Base-by-base conservation (phyloP, 2,797 vertebrate genomes). In the Serranus cabrilla region DNA sequence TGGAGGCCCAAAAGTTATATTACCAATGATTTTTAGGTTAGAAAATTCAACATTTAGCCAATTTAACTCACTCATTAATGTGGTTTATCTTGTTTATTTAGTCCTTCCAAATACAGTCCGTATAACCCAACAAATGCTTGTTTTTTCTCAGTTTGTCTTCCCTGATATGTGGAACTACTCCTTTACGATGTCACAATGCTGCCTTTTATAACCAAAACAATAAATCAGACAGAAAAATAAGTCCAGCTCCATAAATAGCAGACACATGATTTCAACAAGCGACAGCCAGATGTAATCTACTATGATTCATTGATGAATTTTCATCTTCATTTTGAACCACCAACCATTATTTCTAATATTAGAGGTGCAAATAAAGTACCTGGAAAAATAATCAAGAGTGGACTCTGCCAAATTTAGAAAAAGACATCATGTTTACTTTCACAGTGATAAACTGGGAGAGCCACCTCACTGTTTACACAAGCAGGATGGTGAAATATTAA, bases 321-420 rank as follows among this genome's bases (percentile, higher is more conserved):
- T 54, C 25, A 66, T 67, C 63, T 73, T 52, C 51, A 31, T 42
- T 34, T 60, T 51, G 11, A 74, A 78, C 39, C n/a, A 37, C 13
- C 2, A 1, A 25, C n/a, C 34, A 76, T 81, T 59, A 76, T 57
- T 75, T 71, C 8, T 47, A 43, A 50, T 7, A 55, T 5, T 18
- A 40, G 27, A 58, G 23, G 17, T 61, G 47, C 23, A 47, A 73
- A 78, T 76, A 55, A 83, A 58, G 54, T 16, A 46, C 6, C 9
- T 27, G 46, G 21, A 45, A 66, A 25, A 65, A 61, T 23, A 74
- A 84, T 64, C 47, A 71, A 57, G 84, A 62, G 42, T 71, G 31
- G 46, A 55, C 51, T 23, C 10, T 11, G 42, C 49, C 50, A 71
- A 80, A 82, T 80, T 74, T 61, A 81, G 51, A 68, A 72, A 61